Evolutionary conservation across 1,140 invertebrate genomes (phyloP).

Genomic region (Drosophila varians): DNA sequence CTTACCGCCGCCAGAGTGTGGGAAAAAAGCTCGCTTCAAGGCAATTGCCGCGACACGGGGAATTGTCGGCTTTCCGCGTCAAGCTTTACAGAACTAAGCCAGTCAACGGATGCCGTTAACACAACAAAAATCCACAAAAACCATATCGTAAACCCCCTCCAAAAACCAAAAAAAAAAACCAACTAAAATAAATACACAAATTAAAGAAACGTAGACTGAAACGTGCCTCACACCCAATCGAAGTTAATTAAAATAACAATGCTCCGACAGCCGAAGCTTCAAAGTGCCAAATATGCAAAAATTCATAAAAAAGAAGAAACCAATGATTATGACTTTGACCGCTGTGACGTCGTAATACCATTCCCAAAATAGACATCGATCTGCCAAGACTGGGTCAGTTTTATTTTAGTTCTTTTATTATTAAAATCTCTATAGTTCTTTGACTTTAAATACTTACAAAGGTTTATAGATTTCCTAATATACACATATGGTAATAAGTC

Average conservation of each 20-base stretch:
- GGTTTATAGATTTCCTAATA: too few species aligned
- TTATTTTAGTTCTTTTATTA: conserved; percentile 6
- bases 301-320: not conserved
- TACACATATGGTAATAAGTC: too few species aligned
- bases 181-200: conserved; percentile 22
- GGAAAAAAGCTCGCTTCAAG: conserved; percentile 63
- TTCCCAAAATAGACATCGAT: conserved; percentile 25
- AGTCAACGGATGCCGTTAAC: conserved; percentile 15
- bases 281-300: conserved; percentile 36
- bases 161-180: not conserved
- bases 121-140: conserved; percentile 20
- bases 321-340: conserved; percentile 14
- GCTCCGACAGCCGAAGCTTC: conserved; percentile 24
- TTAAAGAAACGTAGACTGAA: conserved; percentile 47
- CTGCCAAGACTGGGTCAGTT: conserved; percentile 30
- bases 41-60: conserved; percentile 52
- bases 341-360: conserved; percentile 32
- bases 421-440: not conserved
- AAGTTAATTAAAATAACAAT: conserved; percentile 65
- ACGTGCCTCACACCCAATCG: conserved; percentile 64
- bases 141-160: not conserved
- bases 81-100: conserved; percentile 17
- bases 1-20: conserved; percentile 36
- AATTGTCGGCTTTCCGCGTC: conserved; percentile 42
- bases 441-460: not conserved